A percentile compares a stretch with the other conserved stretches of the same genome.
These are phyloP conservation scores for Semicossyphus pulcher DNA, from an alignment of 2,113 vertebrate genomes.

Conservation along the genomic window DNA sequence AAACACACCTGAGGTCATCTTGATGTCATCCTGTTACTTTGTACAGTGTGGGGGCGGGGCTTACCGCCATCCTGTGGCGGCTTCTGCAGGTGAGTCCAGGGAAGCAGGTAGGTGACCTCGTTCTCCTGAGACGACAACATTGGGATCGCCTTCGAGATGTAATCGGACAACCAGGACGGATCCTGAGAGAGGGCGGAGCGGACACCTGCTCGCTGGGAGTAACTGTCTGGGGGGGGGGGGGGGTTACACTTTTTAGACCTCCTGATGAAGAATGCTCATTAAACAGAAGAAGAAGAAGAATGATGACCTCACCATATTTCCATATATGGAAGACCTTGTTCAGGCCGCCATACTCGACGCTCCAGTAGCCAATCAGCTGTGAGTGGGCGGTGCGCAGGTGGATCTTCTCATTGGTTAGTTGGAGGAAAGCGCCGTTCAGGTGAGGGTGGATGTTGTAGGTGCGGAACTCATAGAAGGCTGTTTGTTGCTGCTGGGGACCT, in stretches of 20 bases:
- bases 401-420: slow-evolving; percentile 85
- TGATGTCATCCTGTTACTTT: neutral
- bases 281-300: neutral
- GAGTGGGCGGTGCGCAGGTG: slow-evolving; percentile 90
- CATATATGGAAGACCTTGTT: slow-evolving; percentile 94
- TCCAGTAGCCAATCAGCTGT: slow-evolving; percentile 91
- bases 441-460: slow-evolving; percentile 88
- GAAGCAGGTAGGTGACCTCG: slow-evolving; percentile 90
- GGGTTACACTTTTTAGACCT: neutral
- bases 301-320: slow-evolving; percentile 86
- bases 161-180: slow-evolving; percentile 88
- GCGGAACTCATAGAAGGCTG: slow-evolving; percentile 92
- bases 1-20: slow-evolving; percentile 41
- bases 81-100: slow-evolving; percentile 88
- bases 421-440: slow-evolving; percentile 87
- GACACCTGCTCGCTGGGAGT: slow-evolving; percentile 87
- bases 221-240: slow-evolving; percentile 83
- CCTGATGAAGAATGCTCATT: neutral
- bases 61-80: slow-evolving; percentile 88
- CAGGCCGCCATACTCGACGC: slow-evolving; percentile 88
- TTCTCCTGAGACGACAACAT: slow-evolving; percentile 87
- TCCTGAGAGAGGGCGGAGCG: slow-evolving; percentile 86
- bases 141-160: slow-evolving; percentile 81
- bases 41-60: slow-evolving; percentile 10
- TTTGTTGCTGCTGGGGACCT: slow-evolving; percentile 82